Evolutionary conservation across 2,113 vertebrate genomes (phyloP).

Genomic region (Myotis brandtii): DNA sequence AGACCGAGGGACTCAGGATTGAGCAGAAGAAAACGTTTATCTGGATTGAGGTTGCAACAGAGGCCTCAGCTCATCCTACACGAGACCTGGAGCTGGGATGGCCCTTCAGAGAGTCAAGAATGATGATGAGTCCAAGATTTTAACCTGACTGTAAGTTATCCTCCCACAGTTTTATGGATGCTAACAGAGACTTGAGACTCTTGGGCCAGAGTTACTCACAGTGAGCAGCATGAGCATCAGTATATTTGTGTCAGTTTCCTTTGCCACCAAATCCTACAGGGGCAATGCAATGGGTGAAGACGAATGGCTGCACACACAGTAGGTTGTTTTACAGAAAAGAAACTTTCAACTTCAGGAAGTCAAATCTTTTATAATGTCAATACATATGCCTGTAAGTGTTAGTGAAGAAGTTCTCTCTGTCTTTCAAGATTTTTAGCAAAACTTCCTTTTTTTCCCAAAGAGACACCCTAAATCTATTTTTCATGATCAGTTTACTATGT

Average conservation of each 20-base stretch:
- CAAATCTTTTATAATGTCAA: not conserved
- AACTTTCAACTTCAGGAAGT: not conserved
- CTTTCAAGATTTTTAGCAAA: not conserved
- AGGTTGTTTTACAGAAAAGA: not conserved
- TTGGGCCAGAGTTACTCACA: not conserved
- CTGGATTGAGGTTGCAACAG: not conserved
- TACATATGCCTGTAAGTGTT: not conserved
- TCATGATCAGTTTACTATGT: too few relatives aligned
- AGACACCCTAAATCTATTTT: not conserved
- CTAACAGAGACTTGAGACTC: not conserved
- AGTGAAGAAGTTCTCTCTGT: not conserved
- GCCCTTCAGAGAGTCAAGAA: not conserved
- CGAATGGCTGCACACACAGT: not conserved
- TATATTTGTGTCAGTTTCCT: not conserved
- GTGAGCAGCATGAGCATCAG: not conserved
- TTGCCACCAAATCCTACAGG: not conserved
- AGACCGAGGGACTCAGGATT: not conserved
- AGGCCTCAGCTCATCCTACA: not conserved
- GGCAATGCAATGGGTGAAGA: not conserved
- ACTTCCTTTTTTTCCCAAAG: not conserved
- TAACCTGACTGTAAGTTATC: not conserved
- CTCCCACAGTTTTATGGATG: not conserved
- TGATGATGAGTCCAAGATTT: not conserved
- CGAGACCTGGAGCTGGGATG: not conserved
- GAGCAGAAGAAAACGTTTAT: not conserved